Conservation (phyloP, 1,140 invertebrate species). For the Helicoverpa armigera region DNA sequence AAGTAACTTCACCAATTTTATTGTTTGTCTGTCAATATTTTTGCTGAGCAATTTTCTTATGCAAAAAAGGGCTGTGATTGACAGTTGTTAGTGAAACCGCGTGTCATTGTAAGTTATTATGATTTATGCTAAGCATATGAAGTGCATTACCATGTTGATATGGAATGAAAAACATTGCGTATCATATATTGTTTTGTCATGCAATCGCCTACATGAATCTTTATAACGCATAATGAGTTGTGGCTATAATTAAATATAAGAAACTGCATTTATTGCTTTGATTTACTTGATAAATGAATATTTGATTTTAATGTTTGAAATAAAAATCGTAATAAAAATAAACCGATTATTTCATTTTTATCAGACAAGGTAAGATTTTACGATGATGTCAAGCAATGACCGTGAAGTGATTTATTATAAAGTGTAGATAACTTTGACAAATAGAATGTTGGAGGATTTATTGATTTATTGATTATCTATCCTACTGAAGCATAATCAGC, state of each 20-base stretch:
- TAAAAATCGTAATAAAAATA: too few species aligned
- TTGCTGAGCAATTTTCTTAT: conserved; percentile 6
- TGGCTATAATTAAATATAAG: not conserved
- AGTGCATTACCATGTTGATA: conserved; percentile 22
- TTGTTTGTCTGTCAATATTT: conserved; percentile 16
- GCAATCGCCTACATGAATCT: conserved; percentile 14
- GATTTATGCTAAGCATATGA: conserved; percentile 18
- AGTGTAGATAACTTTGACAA: too few species aligned
- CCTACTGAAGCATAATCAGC: too few species aligned
- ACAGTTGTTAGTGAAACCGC: not conserved
- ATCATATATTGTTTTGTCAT: conserved; percentile 25
- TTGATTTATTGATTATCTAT: too few species aligned
- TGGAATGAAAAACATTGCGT: conserved; percentile 22
- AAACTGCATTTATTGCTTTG: too few species aligned
- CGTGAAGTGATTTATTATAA: too few species aligned
- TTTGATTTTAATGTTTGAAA: too few species aligned
- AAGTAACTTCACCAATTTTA: not conserved
- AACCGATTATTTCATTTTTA: too few species aligned
- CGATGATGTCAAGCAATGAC: too few species aligned
- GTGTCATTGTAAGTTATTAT: conserved; percentile 27
- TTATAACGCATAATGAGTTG: conserved; percentile 7
- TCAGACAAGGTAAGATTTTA: too few species aligned
- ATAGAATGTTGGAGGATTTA: too few species aligned
- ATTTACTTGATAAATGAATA: too few species aligned
- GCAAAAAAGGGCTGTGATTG: conserved; percentile 26